Evolutionary conservation across 2,113 vertebrate species (phyloP), one percentile per base, ranked within the genome.

Genomic region (Chauna torquata): DNA sequence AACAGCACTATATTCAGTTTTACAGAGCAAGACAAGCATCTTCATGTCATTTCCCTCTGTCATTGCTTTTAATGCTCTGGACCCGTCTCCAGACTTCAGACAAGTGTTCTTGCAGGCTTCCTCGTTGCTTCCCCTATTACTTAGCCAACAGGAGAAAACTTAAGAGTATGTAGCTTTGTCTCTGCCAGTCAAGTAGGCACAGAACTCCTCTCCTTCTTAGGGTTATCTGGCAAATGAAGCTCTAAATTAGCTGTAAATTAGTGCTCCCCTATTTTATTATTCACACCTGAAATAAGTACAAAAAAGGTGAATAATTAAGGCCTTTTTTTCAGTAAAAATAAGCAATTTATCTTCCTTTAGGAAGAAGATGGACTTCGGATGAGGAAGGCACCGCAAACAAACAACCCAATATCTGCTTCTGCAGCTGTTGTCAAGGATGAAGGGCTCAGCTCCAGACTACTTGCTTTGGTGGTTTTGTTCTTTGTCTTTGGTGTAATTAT

Each of bases 291-390:
- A 89, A 82, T 34, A 89, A 84, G 42, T 38, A 16, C 0, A 22
- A 16, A n/a, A 18, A 66, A 11, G 36, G 30, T 36, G 38, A 74
- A 30, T 32, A 44, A 54, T 58, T 15, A 12, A 50, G 74, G 54
- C 4, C 27, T 32, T 55, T 84, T 47, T 78, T 69, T 55, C 17
- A 62, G 16, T 61, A 12, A 50, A 77, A 72, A 45, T 96, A 62
- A 93, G 58, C 20, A 13, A 1, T 12, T 0, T 65, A 3, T 82
- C 17, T 54, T 82, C 23, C 50, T 84, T 40, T 64, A 99, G 99
- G 99, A 99, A 96, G 99, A 99, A 92, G 99, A 99, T 14, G 99
- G 99, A 25, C 98, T 99, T 91, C 98, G 99, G 97, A 98, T 99
- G 99, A 98, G 99, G 98, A 99, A 99, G 98, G 94, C 98, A 6